These are phyloP conservation scores for Aphaenogaster ashmeadi DNA, from an alignment of 1,140 invertebrate genomes.

Conservation along the genomic window DNA sequence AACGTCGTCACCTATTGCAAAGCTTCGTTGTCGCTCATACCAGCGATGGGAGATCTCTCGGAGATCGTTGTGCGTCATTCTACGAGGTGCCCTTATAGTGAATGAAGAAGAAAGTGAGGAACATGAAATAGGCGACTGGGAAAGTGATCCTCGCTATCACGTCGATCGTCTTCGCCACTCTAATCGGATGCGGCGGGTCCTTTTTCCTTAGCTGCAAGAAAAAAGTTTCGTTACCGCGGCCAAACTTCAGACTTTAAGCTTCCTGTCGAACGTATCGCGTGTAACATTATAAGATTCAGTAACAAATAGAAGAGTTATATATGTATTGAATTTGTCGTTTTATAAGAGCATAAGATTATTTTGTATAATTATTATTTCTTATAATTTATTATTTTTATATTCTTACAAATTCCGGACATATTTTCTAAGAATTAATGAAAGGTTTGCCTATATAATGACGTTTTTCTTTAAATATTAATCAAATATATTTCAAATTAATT, in stretches of 20 bases:
- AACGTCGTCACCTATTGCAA: slow-evolving; percentile 3
- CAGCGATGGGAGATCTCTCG: slow-evolving; percentile 20
- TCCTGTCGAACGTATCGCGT: no score
- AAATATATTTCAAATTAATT: background rate
- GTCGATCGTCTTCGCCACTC: slow-evolving; percentile 97
- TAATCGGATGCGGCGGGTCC: slow-evolving; percentile 95
- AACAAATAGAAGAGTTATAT: background rate
- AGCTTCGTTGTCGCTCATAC: slow-evolving; percentile 26
- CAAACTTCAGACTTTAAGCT: background rate
- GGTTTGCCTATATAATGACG: background rate
- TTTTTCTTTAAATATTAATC: background rate
- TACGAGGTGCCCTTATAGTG: slow-evolving; percentile 92
- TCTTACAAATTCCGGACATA: background rate
- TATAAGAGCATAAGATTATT: background rate
- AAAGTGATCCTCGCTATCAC: slow-evolving; percentile 97
- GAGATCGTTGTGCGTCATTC: slow-evolving; percentile 61
- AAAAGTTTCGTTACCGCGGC: slow-evolving; percentile 32
- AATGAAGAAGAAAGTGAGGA: slow-evolving; percentile 97
- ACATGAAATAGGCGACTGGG: slow-evolving; percentile 96
- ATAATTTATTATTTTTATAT: background rate
- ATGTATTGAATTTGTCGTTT: background rate
- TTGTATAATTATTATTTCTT: background rate
- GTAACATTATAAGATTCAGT: background rate
- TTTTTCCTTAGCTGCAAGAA: slow-evolving; percentile 93
- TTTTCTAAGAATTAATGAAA: background rate